Base-by-base conservation (phyloP, 1,140 invertebrate genomes). In the Parapsyche elsis region DNA sequence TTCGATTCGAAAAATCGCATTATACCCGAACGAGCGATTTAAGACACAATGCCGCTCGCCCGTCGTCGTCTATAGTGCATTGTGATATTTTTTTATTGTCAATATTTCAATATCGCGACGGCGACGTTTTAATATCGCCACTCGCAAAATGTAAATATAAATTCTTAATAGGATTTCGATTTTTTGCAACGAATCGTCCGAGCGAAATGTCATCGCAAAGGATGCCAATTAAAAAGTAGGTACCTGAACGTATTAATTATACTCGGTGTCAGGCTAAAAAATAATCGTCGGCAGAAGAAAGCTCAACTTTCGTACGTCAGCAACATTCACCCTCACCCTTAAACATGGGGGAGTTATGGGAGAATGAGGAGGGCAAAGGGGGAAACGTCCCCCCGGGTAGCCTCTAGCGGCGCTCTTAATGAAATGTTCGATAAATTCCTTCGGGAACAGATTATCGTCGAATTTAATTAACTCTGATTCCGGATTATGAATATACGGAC, bases 391-490 rank as follows among this genome's bases (percentile, higher is more conserved):
- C 75, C 75, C 75, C 53, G 9, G 75, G 73, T 46, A 57, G 49
- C 73, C 44, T 59, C 73, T 75, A 59, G 73, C 73, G 53, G 73
- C 49, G 73, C 53, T 75, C 73, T 75, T 77, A 77, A 77, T 77
- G 75, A 77, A 77, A 77, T 67, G 75, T 77, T 77, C 75, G 75
- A 77, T 77, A 77, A 77, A 77, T 77, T 77, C 75, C 75, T 77
- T 77, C 75, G 75, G 57, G 75, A 77, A 64, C 75, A 77, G 75
- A 77, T 77, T 77, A 77, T 77, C 75, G 75, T 61, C 59, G 75
- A 77, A 77, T 77, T 77, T 77, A 77, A 77, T 77, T 77, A 77
- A 77, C 75, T 77, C 75, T 77, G 75, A 77, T 77, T 77, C 75
- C 44, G 57, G 75, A 77, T 77, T 77, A 77, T 77, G 75, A 77